Conservation (phyloP, 2,113 vertebrate genomes). For the Orycteropus afer region DNA sequence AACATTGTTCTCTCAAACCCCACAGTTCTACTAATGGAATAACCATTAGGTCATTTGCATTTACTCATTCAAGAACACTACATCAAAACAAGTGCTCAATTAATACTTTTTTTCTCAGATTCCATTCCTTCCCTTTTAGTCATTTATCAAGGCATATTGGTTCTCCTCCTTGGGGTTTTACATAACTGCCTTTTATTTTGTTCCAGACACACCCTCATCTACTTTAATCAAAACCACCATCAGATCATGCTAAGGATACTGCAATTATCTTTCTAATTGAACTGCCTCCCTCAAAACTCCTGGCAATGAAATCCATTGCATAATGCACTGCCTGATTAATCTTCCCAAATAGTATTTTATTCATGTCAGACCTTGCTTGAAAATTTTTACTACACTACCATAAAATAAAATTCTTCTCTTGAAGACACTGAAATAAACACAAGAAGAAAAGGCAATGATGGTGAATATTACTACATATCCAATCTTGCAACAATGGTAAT, state of each 20-base stretch:
- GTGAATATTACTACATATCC: no score
- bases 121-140: background rate
- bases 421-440: no score
- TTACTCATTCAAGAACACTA: background rate
- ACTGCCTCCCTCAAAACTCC: conserved; percentile 38
- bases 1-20: background rate
- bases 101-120: background rate
- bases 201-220: background rate
- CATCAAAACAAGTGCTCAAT: background rate
- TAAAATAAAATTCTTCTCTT: background rate
- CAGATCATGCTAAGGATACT: conserved; percentile 28
- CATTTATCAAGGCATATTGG: conserved; percentile 17
- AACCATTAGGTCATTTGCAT: background rate
- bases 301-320: conserved; percentile 45
- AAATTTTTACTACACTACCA: background rate
- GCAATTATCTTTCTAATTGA: conserved; percentile 70
- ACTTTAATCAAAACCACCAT: conserved; percentile 61
- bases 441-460: no score
- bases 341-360: conserved; percentile 37
- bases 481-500: no score
- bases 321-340: conserved; percentile 62
- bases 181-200: conserved; percentile 10
- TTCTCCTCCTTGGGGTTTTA: conserved; percentile 36
- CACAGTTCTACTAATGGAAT: background rate
- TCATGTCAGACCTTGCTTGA: background rate